A percentile compares a stretch with the other conserved stretches of the same genome.
These are phyloP conservation scores for Archips xylosteana DNA, from an alignment of 2,888 invertebrate genomes.

Conservation along the genomic window DNA sequence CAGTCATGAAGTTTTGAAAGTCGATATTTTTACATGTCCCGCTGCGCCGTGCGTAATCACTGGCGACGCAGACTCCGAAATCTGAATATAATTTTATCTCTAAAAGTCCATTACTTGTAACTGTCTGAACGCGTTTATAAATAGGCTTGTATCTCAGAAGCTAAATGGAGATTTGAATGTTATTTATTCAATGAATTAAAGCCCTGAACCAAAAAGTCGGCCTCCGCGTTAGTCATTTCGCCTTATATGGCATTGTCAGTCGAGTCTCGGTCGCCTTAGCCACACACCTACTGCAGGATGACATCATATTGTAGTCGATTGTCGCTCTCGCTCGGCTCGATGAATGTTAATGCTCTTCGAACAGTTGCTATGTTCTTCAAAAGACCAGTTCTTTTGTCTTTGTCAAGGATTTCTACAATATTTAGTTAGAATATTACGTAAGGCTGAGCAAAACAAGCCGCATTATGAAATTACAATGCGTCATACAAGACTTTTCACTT, in stretches of 20 bases:
- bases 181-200: conserved; percentile 56
- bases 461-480: conserved; percentile 15
- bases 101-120: conserved; percentile 24
- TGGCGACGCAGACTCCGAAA: conserved; percentile 24
- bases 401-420: conserved; percentile 55
- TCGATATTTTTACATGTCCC: conserved; percentile 51
- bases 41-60: conserved; percentile 27
- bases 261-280: conserved; percentile 55
- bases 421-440: conserved; percentile 56
- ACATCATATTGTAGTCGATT: conserved; percentile 69
- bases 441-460: conserved; percentile 42
- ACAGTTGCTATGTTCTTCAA: conserved; percentile 57
- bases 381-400: conserved; percentile 53
- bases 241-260: conserved; percentile 72
- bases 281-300: conserved; percentile 67
- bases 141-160: conserved; percentile 11
- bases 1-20: conserved; percentile 67
- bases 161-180: conserved; percentile 28
- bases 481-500: conserved; percentile 31
- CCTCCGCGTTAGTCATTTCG: conserved; percentile 75
- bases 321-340: conserved; percentile 51
- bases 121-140: conserved; percentile 21
- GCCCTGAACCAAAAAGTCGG: conserved; percentile 68
- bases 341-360: conserved; percentile 74
- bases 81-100: conserved; percentile 4